Evolutionary conservation across 2,113 vertebrate species (phyloP).

Genomic region (Halcyon senegalensis): DNA sequence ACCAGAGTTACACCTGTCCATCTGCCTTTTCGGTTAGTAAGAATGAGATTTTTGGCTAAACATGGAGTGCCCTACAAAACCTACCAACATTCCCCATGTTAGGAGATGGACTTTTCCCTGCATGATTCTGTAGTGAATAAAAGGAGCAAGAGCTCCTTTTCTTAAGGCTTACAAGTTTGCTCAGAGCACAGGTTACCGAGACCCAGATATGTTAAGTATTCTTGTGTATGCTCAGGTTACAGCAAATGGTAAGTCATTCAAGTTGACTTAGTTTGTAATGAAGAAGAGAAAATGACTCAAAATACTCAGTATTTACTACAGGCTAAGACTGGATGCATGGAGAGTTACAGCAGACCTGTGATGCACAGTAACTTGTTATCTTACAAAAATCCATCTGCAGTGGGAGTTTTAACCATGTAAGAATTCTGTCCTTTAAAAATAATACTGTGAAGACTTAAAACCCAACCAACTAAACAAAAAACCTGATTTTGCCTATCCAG

Average conservation of each 20-base stretch:
- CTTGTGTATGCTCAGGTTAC: not conserved
- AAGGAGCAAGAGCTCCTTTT: not conserved
- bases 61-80: not conserved
- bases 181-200: not conserved
- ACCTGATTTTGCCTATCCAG: not conserved
- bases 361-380: not conserved
- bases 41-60: not conserved
- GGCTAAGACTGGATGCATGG: not conserved
- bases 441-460: not conserved
- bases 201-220: not conserved
- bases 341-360: not conserved
- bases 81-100: not conserved
- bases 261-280: not conserved
- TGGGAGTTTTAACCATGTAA: not conserved
- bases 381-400: not conserved
- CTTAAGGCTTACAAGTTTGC: not conserved
- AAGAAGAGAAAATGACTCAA: not conserved
- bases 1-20: not conserved
- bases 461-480: not conserved
- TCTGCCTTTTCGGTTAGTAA: not conserved
- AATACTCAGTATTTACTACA: not conserved
- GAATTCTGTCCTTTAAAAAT: not conserved
- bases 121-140: not conserved
- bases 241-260: not conserved
- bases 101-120: not conserved